Evolutionary conservation across 2,888 invertebrate genomes (phyloP).

Genomic region (Campoplex capitator): DNA sequence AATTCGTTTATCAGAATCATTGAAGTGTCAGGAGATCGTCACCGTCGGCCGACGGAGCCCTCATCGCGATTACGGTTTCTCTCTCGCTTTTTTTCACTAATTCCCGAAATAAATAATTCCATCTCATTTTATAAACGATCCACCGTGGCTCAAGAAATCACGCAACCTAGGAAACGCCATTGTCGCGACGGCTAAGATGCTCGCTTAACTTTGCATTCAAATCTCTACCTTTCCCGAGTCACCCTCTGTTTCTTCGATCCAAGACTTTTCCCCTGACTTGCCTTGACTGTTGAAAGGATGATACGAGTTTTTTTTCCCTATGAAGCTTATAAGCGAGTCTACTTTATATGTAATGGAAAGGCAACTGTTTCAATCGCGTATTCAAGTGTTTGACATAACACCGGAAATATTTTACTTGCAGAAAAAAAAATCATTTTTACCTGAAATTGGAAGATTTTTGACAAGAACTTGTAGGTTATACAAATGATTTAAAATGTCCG

Average conservation of each 20-base stretch:
- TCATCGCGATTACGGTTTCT: conserved; percentile 71
- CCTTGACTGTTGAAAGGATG: neutral
- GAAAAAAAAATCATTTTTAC: neutral
- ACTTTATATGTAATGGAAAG: neutral
- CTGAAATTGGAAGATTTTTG: neutral
- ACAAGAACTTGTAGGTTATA: neutral
- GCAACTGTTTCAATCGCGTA: neutral
- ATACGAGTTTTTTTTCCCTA: neutral
- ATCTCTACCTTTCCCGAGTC: conserved; percentile 77
- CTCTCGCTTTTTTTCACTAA: neutral
- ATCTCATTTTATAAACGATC: neutral
- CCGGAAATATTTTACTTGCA: neutral
- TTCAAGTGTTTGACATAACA: neutral
- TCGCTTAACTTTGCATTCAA: conserved; percentile 84
- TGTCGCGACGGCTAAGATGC: conserved; percentile 79
- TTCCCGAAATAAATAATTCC: neutral
- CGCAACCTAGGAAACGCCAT: conserved; percentile 48
- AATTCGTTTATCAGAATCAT: conserved; percentile 1
- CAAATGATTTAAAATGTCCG: neutral
- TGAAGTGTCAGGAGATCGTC: neutral
- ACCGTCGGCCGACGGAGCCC: conserved; percentile 88
- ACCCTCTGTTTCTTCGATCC: conserved; percentile 46
- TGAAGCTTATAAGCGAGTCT: neutral
- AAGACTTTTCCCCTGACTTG: conserved; percentile 32
- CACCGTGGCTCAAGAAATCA: neutral